These are phyloP conservation scores for Stomatorhinus walkeri DNA, from an alignment of 2,797 vertebrate species.

Conservation along the genomic window DNA sequence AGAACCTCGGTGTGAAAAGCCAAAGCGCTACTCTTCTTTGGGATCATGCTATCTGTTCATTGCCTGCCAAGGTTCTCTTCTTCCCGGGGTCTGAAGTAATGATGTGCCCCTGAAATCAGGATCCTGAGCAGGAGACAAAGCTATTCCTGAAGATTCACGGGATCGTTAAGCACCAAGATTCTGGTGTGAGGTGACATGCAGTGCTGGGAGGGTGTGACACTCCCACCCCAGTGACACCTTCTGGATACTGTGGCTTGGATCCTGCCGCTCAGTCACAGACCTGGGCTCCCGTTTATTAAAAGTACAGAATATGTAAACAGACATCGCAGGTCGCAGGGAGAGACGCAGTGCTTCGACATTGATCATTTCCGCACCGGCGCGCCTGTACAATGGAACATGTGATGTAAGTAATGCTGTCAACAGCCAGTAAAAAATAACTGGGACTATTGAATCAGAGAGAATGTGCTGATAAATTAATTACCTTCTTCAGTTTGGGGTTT, in stretches of 20 bases:
- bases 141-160: not conserved
- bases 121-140: not conserved
- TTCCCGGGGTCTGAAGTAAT: not conserved
- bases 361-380: not conserved
- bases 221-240: not conserved
- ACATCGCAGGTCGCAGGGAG: not conserved
- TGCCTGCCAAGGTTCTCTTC: not conserved
- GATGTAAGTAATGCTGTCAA: slow-evolving; percentile 5
- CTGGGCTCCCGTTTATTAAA: not conserved
- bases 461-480: not conserved
- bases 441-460: not conserved
- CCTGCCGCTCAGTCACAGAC: not conserved
- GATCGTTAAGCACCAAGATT: not conserved
- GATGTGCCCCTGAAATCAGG: not conserved
- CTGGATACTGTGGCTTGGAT: not conserved
- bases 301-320: not conserved
- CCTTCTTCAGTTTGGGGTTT: not conserved
- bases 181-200: not conserved
- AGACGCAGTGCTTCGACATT: not conserved
- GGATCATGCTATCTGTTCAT: not conserved
- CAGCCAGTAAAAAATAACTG: not conserved
- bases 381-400: slow-evolving; percentile 1
- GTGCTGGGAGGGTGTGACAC: not conserved
- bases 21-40: not conserved
- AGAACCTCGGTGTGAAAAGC: not conserved